A percentile compares a stretch with the other conserved stretches of the same genome.
These are phyloP conservation scores for Nothocercus nigrocapillus DNA, from an alignment of 2,113 vertebrate genomes.

Conservation along the genomic window DNA sequence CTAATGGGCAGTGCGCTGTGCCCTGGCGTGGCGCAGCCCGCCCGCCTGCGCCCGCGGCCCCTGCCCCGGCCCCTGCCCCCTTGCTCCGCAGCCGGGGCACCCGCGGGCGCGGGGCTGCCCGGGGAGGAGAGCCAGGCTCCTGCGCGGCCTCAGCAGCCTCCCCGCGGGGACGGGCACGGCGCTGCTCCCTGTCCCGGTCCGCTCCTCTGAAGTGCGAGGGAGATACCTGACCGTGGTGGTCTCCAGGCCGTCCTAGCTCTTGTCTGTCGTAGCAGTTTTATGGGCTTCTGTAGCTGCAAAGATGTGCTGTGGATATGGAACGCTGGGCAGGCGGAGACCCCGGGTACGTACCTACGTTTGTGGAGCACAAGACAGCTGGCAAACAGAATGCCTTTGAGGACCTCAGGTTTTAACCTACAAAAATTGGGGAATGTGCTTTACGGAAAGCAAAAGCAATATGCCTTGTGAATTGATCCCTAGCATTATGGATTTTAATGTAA, in stretches of 20 bases:
- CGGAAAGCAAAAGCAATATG: background rate
- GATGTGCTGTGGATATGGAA: background rate
- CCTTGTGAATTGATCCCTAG: background rate
- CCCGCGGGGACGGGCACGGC: background rate
- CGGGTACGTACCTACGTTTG: background rate
- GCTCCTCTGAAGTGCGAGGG: background rate
- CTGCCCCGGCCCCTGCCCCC: too few species aligned
- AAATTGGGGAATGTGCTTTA: background rate
- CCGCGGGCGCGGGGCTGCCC: background rate
- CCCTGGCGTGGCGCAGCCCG: too few species aligned
- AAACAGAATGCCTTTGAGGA: background rate
- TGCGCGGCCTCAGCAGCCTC: background rate
- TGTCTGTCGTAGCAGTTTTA: background rate
- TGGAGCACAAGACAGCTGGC: background rate
- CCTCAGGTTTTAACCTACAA: background rate
- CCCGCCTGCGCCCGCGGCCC: too few species aligned
- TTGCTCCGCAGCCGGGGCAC: background rate
- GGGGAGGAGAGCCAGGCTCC: background rate
- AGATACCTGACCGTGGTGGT: background rate
- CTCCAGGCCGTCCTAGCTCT: background rate
- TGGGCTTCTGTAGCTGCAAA: background rate
- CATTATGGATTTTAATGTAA: background rate
- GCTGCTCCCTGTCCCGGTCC: fast-evolving
- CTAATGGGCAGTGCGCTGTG: too few species aligned
- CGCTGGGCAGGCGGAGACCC: background rate